Percentiles rank a stretch among this genome's conserved stretches.
Evolutionary conservation across 2,797 vertebrate genomes (phyloP).

Genomic region (Enteromius paludinosus): DNA sequence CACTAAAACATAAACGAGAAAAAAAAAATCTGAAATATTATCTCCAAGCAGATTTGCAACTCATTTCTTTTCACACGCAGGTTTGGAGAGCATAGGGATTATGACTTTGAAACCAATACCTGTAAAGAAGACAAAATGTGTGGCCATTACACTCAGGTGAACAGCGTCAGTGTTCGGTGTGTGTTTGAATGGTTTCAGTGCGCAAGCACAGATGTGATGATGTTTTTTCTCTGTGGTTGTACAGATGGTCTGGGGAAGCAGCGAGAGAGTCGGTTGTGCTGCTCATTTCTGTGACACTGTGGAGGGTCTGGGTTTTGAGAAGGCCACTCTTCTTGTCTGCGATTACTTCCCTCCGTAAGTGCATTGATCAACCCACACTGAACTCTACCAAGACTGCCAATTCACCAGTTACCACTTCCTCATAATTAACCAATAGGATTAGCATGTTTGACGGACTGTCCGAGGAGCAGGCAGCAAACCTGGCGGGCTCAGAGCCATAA

Average conservation of each 20-base stretch:
- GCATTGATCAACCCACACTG: background rate
- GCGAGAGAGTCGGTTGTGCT: constrained; percentile 73
- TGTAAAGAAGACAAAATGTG: constrained; percentile 74
- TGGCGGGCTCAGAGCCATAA: no score
- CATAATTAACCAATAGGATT: no score
- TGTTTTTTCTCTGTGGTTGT: constrained; percentile 48
- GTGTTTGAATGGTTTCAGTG: background rate
- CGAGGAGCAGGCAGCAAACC: no score
- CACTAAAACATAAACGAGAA: background rate
- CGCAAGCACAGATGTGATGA: background rate
- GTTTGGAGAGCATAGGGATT: constrained; percentile 54
- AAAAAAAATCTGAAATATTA: background rate
- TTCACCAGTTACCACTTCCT: no score
- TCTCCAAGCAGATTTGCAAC: background rate
- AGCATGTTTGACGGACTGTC: no score
- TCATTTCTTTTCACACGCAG: constrained; percentile 18
- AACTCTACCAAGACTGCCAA: background rate
- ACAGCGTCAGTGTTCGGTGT: background rate
- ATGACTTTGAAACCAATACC: constrained; percentile 69
- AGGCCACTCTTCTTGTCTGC: constrained; percentile 71
- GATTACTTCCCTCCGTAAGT: constrained; percentile 79
- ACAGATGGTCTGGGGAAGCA: constrained; percentile 79
- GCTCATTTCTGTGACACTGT: constrained; percentile 69
- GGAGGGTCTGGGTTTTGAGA: constrained; percentile 58
- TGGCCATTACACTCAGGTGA: constrained; percentile 82